Conservation (phyloP, 1,140 invertebrate species). For the Monochamus saltuarius region DNA sequence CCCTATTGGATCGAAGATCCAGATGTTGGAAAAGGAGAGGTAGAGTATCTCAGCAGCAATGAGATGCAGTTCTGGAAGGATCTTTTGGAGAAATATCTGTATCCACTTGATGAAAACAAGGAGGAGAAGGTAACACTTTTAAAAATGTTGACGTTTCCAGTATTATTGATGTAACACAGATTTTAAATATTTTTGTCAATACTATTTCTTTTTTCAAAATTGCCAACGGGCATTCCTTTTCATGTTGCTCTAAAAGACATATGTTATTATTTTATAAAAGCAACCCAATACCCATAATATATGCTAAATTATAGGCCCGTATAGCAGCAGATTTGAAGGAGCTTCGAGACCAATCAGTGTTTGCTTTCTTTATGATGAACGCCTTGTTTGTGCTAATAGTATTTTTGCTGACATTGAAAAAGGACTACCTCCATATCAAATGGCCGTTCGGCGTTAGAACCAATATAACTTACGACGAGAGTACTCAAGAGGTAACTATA, state of each 20-base stretch:
- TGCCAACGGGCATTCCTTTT: too few relatives aligned
- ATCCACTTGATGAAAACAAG: slow-evolving; percentile 91
- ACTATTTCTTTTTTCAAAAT: too few relatives aligned
- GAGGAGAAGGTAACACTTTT: slow-evolving; percentile 74
- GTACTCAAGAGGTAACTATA: slow-evolving; percentile 80
- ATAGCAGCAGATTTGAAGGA: slow-evolving; percentile 89
- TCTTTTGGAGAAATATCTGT: slow-evolving; percentile 88
- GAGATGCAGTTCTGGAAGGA: slow-evolving; percentile 94
- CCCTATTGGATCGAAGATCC: slow-evolving; percentile 95
- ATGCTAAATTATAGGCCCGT: slow-evolving; percentile 70
- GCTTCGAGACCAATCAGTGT: slow-evolving; percentile 89
- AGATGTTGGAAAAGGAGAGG: slow-evolving; percentile 84
- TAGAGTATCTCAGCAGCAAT: slow-evolving; percentile 77
- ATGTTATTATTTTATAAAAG: background rate
- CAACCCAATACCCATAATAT: background rate
- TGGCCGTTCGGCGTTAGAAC: slow-evolving; percentile 93
- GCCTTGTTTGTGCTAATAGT: slow-evolving; percentile 97
- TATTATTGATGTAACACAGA: too few relatives aligned
- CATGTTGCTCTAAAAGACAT: too few relatives aligned
- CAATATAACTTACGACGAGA: slow-evolving; percentile 88
- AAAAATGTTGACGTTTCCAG: background rate
- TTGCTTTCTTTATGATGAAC: slow-evolving; percentile 98
- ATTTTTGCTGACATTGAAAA: slow-evolving; percentile 95
- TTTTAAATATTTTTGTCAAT: too few relatives aligned
- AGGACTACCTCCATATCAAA: slow-evolving; percentile 89